Conservation (phyloP, 2,888 invertebrate genomes). For the Lymantria dispar region DNA sequence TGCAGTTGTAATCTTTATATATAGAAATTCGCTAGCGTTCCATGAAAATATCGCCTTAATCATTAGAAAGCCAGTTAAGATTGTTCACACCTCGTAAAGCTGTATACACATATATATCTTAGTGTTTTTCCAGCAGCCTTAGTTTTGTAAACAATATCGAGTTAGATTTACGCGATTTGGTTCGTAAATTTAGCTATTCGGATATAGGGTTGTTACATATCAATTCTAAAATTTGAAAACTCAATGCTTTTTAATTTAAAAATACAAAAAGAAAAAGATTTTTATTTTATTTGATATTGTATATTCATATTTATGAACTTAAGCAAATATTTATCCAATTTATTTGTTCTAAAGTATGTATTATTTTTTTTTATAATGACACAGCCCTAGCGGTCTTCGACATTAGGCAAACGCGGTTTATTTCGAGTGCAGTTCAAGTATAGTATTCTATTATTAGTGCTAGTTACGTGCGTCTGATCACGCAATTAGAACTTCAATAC, state of each 20-base stretch:
- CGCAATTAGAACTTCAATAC: slow-evolving; percentile 19
- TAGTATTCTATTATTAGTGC: slow-evolving; percentile 41
- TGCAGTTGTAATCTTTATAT: neutral
- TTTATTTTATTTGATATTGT: no score
- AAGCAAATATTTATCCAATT: no score
- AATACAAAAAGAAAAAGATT: no score
- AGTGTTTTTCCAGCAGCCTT: slow-evolving; percentile 20
- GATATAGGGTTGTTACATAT: neutral
- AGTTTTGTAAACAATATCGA: slow-evolving; percentile 37
- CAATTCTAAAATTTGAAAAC: neutral
- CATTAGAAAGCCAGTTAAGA: slow-evolving; percentile 10
- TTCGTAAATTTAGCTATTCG: slow-evolving; percentile 14
- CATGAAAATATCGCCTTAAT: slow-evolving; percentile 2
- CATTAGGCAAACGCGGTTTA: slow-evolving; percentile 37
- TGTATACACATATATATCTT: slow-evolving; percentile 4
- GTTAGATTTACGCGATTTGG: slow-evolving; percentile 34
- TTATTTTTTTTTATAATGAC: no score
- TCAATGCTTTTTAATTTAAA: neutral
- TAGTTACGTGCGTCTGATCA: slow-evolving; percentile 32
- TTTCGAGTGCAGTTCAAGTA: slow-evolving; percentile 44
- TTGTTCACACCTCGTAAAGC: slow-evolving; percentile 9
- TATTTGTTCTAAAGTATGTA: no score
- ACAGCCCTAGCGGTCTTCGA: slow-evolving; percentile 25
- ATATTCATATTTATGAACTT: no score
- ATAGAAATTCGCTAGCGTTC: neutral